Evolutionary conservation across 2,888 invertebrate genomes (phyloP), one percentile per base, ranked within the genome.

Genomic region (Agrotis clavis): DNA sequence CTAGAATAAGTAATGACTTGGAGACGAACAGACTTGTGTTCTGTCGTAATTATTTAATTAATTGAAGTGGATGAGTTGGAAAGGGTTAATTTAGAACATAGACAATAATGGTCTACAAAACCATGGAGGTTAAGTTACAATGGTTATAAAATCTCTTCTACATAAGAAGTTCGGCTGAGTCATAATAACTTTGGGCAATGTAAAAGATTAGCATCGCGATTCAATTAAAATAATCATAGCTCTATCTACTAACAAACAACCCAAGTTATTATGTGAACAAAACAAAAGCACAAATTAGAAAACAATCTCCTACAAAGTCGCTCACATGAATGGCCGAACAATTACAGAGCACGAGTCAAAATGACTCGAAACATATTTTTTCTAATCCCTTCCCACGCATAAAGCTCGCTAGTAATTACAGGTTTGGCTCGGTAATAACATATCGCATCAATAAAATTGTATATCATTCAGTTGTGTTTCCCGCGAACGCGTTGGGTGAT

Each of bases 371-470:
- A 91, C 90, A 92, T 88, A 86, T 89, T 95, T 95, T 96, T 95
- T 94, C 94, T 95, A 95, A 95, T 91, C 91, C 92, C 94, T 96
- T 96, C 96, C 96, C 96, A 96, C 96, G 96, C 95, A 93, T 91
- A 90, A 92, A 92, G 92, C 93, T 92, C 88, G 89, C 89, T 87
- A 88, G 92, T 96, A 96, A 96, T 96, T 94, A 95, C 93, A 94
- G 94, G 95, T 95, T 95, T 91, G 91, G 91, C 89, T 88, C 92
- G 50, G 93, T 96, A 96, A 96, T 96, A 96, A 96, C 94, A 95
- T 93, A 95, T 96, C 94, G 93, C 94, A 93, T 94, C 94, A 94
- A 95, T 95, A 94, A 96, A 96, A 96, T 95, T 95, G 95, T 96
- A 95, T 95, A 96, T 95, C 95, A 95, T 95, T 95, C 92, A 90